These are phyloP conservation scores for Drosophila niveifrons DNA, from an alignment of 2,888 invertebrate genomes.

Conservation along the genomic window DNA sequence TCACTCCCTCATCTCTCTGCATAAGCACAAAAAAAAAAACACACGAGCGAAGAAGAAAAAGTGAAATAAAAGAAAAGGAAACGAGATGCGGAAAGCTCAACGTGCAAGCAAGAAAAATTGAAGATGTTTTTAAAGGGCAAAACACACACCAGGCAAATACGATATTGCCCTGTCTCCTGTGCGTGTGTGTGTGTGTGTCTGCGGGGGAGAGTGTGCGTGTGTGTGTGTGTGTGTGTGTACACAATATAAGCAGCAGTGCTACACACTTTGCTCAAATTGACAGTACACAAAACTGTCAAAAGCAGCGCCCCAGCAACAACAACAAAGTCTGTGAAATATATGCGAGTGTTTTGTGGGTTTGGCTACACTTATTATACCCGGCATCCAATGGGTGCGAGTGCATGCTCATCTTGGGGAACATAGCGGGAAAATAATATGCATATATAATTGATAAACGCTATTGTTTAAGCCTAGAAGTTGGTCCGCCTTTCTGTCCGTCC, in stretches of 20 bases:
- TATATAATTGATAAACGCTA: too few relatives aligned
- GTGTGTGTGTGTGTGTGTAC: conserved; percentile 29
- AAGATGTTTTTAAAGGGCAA: conserved; percentile 78
- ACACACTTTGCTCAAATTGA: conserved; percentile 76
- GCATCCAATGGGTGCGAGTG: too few relatives aligned
- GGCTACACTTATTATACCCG: conserved; percentile 11
- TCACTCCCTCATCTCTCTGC: not conserved
- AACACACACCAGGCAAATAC: conserved; percentile 45
- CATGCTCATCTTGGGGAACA: too few relatives aligned
- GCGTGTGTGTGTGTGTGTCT: conserved; percentile 15
- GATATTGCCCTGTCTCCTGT: conserved; percentile 38
- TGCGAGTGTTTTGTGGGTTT: conserved; percentile 48
- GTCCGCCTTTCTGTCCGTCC: too few relatives aligned
- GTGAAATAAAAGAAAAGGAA: conserved; percentile 2
- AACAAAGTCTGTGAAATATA: conserved; percentile 60
- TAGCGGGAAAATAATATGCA: too few relatives aligned
- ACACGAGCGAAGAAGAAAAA: not conserved
- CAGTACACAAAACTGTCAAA: conserved; percentile 79
- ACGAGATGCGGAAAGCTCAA: conserved; percentile 36
- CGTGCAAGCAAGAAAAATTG: conserved; percentile 73
- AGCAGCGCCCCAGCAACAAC: conserved; percentile 57
- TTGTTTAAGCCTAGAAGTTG: too few relatives aligned
- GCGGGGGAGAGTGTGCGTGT: conserved; percentile 12
- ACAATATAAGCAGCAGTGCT: conserved; percentile 62
- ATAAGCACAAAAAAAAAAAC: conserved; percentile 11